Evolutionary conservation across 2,888 invertebrate species (phyloP), one percentile per base, ranked within the genome.

Genomic region (Blastobasis adustella): DNA sequence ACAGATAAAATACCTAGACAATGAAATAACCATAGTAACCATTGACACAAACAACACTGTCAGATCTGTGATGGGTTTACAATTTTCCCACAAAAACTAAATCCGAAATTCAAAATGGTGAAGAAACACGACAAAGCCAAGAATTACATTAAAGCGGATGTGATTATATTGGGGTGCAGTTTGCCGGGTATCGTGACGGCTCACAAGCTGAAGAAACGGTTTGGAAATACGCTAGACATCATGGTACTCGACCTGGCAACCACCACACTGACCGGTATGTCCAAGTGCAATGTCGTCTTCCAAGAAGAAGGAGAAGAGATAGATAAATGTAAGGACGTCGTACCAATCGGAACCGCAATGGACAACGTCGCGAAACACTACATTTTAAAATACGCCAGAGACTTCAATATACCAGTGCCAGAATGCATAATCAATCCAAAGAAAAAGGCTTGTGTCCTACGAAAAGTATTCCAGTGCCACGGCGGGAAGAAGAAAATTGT

Each of bases 171-270:
- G 57, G 88, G 88, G 69, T 82, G 84, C 59, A 84, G 74, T 47
- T 71, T 88, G 1, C 82, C 87, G 5, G 88, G 87, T 1, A 80
- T 86, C 37, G 82, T 89, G 6, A 73, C 81, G 0, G 88, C 88
- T 0, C 80, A 88, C 67, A 83, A 87, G 55, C 65, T 89, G 9
- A 82, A 77, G 67, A 77, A 71, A 53, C 79, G 68, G 50, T 86
- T 89, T 52, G 88, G 88, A 1, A 62, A 80, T 56, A 67, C 78
- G 41, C 77, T 87, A 73, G 81, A 86, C 40, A 77, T 89, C 4
- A 73, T 87, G 3, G 78, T 89, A 0, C 60, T 89, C 0, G 83
- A 88, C 55, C 61, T 85, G 37, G 65, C 66, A 3, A 61, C 57
- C 2, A 51, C 58, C 0, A 45, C 59, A 6, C 54, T 51, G 5